Evolutionary conservation across 2,888 invertebrate species (phyloP).

Genomic region (Noctua janthina): DNA sequence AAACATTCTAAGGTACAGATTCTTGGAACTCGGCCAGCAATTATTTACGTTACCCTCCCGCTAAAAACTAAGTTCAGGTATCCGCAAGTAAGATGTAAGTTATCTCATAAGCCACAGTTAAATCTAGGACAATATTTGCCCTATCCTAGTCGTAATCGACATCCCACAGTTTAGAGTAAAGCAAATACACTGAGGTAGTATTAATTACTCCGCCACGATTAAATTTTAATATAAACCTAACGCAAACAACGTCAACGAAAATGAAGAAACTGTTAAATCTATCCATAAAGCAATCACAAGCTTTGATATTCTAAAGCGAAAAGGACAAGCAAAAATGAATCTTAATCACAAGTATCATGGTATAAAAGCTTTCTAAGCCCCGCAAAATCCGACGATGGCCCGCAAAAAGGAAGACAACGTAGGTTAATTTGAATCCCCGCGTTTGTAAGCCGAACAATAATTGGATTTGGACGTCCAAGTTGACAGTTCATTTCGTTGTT

Average conservation of each 20-base stretch:
- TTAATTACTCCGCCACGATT: slow-evolving; percentile 43
- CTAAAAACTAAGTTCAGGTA: slow-evolving; percentile 54
- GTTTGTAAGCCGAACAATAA: slow-evolving; percentile 86
- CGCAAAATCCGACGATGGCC: slow-evolving; percentile 75
- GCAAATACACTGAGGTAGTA: slow-evolving; percentile 40
- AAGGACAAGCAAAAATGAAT: slow-evolving; percentile 78
- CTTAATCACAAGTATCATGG: slow-evolving; percentile 80
- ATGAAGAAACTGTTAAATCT: slow-evolving; percentile 67
- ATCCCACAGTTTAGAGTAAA: slow-evolving; percentile 41
- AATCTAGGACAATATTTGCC: slow-evolving; percentile 55
- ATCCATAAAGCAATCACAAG: slow-evolving; percentile 67
- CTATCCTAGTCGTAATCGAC: slow-evolving; percentile 48
- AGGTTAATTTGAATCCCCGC: slow-evolving; percentile 87
- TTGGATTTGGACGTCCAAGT: slow-evolving; percentile 88
- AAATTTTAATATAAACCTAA: slow-evolving; percentile 58
- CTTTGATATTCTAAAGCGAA: slow-evolving; percentile 66
- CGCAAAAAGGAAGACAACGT: slow-evolving; percentile 81
- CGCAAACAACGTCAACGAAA: slow-evolving; percentile 62
- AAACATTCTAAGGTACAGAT: slow-evolving; percentile 45
- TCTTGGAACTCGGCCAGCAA: slow-evolving; percentile 51
- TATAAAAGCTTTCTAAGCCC: slow-evolving; percentile 74
- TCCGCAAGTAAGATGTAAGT: slow-evolving; percentile 36
- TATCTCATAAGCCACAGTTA: slow-evolving; percentile 53
- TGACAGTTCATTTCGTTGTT: slow-evolving; percentile 89
- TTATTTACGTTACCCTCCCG: slow-evolving; percentile 48